Conservation (phyloP, 2,888 invertebrate species). For the Harpalus rufipes region DNA sequence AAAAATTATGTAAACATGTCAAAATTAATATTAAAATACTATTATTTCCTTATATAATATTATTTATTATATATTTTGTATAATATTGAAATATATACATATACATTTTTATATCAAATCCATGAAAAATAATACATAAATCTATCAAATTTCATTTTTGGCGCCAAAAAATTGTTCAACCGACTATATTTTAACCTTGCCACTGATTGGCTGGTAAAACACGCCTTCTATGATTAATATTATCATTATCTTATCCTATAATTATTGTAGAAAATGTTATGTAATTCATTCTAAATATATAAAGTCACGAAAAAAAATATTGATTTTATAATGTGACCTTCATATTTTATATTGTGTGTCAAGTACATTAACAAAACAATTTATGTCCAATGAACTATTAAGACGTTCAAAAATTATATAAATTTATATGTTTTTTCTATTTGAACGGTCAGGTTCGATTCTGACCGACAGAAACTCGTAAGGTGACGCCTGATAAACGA, state of each 20-base stretch:
- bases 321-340: not conserved
- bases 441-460: too few species aligned
- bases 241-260: too few species aligned
- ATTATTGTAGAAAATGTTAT: not conserved
- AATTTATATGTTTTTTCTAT: slow-evolving; percentile 16
- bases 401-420: not conserved
- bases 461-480: too few species aligned
- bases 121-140: not conserved
- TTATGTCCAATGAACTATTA: too few species aligned
- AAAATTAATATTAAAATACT: not conserved
- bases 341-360: too few species aligned
- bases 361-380: too few species aligned
- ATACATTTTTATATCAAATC: slow-evolving; percentile 26
- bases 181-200: slow-evolving; percentile 61
- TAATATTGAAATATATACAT: not conserved
- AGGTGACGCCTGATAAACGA: too few species aligned
- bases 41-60: not conserved
- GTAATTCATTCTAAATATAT: not conserved
- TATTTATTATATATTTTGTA: not conserved
- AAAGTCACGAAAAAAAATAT: not conserved
- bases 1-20: not conserved
- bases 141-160: not conserved
- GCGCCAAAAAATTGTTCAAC: slow-evolving; percentile 64
- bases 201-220: slow-evolving; percentile 29
- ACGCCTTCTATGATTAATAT: not conserved